Evolutionary conservation across 1,140 invertebrate genomes (phyloP), one percentile per base, ranked within the genome.

Genomic region (Nixonia krombeini): DNA sequence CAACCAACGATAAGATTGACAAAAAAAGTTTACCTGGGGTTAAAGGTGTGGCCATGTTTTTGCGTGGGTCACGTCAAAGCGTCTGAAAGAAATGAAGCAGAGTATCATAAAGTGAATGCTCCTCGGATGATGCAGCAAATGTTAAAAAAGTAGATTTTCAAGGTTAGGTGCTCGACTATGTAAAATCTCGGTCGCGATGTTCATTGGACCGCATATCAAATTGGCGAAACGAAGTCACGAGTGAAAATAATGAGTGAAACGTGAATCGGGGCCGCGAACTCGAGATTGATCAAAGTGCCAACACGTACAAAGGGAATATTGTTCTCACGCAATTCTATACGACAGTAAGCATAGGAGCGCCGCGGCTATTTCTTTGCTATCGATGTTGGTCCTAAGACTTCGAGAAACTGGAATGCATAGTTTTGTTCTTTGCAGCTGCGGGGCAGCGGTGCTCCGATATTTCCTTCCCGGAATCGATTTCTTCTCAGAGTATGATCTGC

Each of bases 11-110:
- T n/a, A n/a, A n/a, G n/a, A n/a, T n/a, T n/a, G n/a, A n/a, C n/a
- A 35, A 35, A 35, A 18, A 38, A 18, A 8, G 35, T 31, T 65
- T 66, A 66, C 55, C 55, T 18, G 63, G 63, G 44, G 42, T 66
- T 31, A 45, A 55, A 58, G 63, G 63, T 50, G 63, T 66, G 50
- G 63, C 38, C 63, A 64, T 64, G 46, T 41, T 40, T n/a, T 6
- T 3, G n/a, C 8, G 51, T n/a, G 1, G 10, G 18, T 52, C 46
- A 41, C 18, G 21, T 42, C 49, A 12, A 40, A 10, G n/a, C 15
- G 13, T 41, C 28, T 47, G 35, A 5, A 35, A 28, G 38, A n/a
- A 52, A 38, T 18, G 16, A 38, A 18, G 4, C 16, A 7, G 10
- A 15, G 17, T 18, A 25, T 9, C 17, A 29, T 17, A 0, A 13